Base-by-base conservation (phyloP, 2,888 invertebrate species). In the Nomada fucata region DNA sequence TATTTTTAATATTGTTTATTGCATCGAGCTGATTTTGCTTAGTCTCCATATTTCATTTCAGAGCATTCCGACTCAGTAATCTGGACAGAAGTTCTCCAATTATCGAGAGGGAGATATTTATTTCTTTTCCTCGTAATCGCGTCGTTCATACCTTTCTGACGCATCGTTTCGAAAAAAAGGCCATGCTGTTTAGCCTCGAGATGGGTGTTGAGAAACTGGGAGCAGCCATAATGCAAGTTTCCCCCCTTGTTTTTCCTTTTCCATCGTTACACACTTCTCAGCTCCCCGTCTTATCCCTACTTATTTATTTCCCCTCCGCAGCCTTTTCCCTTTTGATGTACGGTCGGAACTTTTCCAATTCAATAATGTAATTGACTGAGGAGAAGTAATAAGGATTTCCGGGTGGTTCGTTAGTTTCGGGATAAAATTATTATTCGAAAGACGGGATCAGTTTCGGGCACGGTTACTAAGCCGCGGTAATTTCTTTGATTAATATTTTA, bases 161-260 rank as follows among this genome's bases (percentile, higher is more conserved):
- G 57, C n/a, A 36, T 73, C 52, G 69, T 23, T 59, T 71, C n/a
- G 15, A 57, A 73, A 29, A 72, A 73, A 79, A 85, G 7, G 74
- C 79, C 74, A 53, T 60, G 68, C 52, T 64, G 74, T 80, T 86
- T 83, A 86, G 83, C 75, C 70, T 59, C 18, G 29, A 15, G 63
- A 57, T 1, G 36, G 20, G 23, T 7, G 15, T 47, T 15, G 11
- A 52, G 20, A 18, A 60, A 47, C 44, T 53, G 29, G 10, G 44
- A 71, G 50, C 61, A 63, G 47, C 10, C 7, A 71, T 52, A 47
- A 60, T 44, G 44, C 23, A 36, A 18, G 61, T 18, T 75, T 55
- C 23, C 47, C 23, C 42, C 23, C 29, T 44, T 18, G 42, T 53
- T 70, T 61, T 3, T 29, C 29, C 9, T 23, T 57, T 23, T 10